phyloP scores from a whole-genome alignment of 1,140 invertebrate species.

The Cotesia chilonis region DNA sequence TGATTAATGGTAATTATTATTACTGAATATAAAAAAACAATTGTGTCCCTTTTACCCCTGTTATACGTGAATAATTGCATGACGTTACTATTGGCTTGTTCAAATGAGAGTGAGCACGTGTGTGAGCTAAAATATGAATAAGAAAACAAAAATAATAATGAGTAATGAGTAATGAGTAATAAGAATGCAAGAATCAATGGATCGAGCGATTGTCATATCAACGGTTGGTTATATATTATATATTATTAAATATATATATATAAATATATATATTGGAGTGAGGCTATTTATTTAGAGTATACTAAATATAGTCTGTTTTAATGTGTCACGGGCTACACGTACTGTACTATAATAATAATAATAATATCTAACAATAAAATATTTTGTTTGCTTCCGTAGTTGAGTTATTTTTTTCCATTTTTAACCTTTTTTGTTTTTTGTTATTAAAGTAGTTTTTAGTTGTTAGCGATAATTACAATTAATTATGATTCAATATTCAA shows the following conservation, averaged over 20 bases:
- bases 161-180: conserved; percentile 41
- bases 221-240: conserved; percentile 57
- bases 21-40: too few relatives aligned
- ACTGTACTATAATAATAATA: conserved; percentile 59
- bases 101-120: conserved; percentile 40
- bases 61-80: conserved; percentile 55
- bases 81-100: conserved; percentile 57
- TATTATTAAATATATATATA: too few relatives aligned
- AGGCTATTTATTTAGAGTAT: conserved; percentile 66
- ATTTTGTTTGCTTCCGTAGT: conserved; percentile 66
- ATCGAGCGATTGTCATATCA: conserved; percentile 64
- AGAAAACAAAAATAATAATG: conserved; percentile 34
- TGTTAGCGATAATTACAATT: too few relatives aligned
- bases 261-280: conserved; percentile 43
- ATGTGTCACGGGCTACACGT: conserved; percentile 67
- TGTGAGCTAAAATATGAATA: conserved; percentile 31
- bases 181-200: conserved; percentile 39
- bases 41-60: conserved; percentile 48
- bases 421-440: background rate
- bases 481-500: too few relatives aligned
- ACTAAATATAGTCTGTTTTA: conserved; percentile 65
- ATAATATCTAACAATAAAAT: conserved; percentile 65
- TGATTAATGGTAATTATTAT: too few relatives aligned
- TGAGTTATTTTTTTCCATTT: conserved; percentile 31
- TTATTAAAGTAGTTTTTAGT: too few relatives aligned